Evolutionary conservation across 2,888 invertebrate genomes (phyloP), one percentile per base, ranked within the genome.

Genomic region (Orchesella flavescens): DNA sequence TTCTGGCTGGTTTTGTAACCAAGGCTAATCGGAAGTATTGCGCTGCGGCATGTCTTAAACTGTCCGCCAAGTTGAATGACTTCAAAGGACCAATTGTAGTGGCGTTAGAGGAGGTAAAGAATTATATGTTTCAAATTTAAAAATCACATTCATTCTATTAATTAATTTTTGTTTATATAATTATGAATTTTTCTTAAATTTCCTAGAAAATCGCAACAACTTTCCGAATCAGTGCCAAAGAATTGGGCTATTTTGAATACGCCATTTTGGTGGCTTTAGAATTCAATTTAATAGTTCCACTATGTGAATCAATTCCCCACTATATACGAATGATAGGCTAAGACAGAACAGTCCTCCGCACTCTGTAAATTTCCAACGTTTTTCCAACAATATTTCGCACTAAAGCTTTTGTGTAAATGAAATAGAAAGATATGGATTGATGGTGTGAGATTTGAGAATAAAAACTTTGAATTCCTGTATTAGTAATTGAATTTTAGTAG

Each of bases 41-140:
- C 90, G 98, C 98, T 17, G 98, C 97, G 57, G 97, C 98, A 15
- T 97, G 98, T 90, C 92, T 99, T 77, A 91, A 99, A 83, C 92
- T 99, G 15, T 96, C 98, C 53, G 97, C 98, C 55, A 99, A 99
- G 91, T 93, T 99, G 89, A 99, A 98, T 90, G 99, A 99, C 90
- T 95, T 97, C 65, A 98, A 97, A 91, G 98, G 98, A 65, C 95
- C 95, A 87, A 92, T 93, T 80, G 92, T 99, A 85, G 95, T 95
- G 90, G 93, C 94, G 71, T 92, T 98, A 57, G 95, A 99, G 85
- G 97, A 98, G 93, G 85, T 75, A 49, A n/a, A 1, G 21, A 13
- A 57, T 10, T 1, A n/a, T 13, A n/a, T 57, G 17, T 2, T 17
- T 55, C 9, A 12, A n/a, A 55, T 12, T 12, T 55, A n/a, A n/a